Conservation (phyloP, 2,888 invertebrate genomes). For the Crematogaster levior region DNA sequence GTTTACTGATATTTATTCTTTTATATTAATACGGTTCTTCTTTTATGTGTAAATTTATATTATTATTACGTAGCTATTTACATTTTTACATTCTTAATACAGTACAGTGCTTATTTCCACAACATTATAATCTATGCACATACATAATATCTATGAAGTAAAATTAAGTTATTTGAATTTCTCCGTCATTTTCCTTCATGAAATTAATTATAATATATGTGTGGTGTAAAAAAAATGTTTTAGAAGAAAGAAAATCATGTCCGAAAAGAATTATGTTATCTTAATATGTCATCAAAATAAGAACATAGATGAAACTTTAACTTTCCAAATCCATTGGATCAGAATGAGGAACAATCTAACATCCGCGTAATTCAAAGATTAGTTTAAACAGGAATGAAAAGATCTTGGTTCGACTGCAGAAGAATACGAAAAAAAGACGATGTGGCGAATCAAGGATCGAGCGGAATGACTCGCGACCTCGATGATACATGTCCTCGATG, state of each 20-base stretch:
- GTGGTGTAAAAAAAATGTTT: not conserved
- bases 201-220: not conserved
- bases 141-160: too few relatives aligned
- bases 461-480: slow-evolving; percentile 61
- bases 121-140: not conserved
- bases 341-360: not conserved
- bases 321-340: not conserved
- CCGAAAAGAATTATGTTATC: not conserved
- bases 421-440: slow-evolving; percentile 32
- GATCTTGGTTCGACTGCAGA: slow-evolving; percentile 19
- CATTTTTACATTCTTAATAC: not conserved
- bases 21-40: not conserved
- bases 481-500: slow-evolving; percentile 56
- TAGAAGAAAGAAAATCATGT: not conserved
- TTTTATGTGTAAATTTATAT: not conserved
- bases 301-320: too few relatives aligned
- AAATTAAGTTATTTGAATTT: not conserved
- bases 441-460: slow-evolving; percentile 50
- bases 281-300: too few relatives aligned
- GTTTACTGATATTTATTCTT: not conserved
- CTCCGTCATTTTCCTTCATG: not conserved
- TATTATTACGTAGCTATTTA: not conserved
- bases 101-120: not conserved
- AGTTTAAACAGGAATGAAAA: slow-evolving; percentile 13
- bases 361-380: not conserved